Conservation (phyloP, 2,888 invertebrate genomes). For the Drosophila siamana region DNA sequence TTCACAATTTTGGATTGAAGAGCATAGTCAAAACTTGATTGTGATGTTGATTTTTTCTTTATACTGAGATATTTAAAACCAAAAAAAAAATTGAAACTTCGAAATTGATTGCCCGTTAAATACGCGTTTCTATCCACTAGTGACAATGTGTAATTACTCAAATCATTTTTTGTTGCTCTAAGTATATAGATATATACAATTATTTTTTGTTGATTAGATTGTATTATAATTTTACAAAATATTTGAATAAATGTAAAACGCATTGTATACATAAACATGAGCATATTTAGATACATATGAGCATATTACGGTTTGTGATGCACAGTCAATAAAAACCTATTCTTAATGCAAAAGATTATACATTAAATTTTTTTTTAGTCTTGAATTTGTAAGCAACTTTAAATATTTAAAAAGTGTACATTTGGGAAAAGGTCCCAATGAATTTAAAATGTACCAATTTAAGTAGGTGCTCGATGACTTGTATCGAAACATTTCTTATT, state of each 20-base stretch:
- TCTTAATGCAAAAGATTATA: slow-evolving; percentile 6
- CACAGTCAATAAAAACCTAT: slow-evolving; percentile 55
- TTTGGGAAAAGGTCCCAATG: not conserved
- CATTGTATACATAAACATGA: slow-evolving; percentile 15
- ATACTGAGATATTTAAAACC: slow-evolving; percentile 23
- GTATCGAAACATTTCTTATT: too few species aligned
- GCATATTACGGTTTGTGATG: slow-evolving; percentile 53
- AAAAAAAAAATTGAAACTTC: slow-evolving; percentile 12
- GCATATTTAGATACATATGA: slow-evolving; percentile 26
- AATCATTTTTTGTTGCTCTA: slow-evolving; percentile 32
- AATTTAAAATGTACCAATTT: not conserved
- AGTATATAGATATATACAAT: not conserved
- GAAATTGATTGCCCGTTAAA: slow-evolving; percentile 7
- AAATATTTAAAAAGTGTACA: not conserved
- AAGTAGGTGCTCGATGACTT: slow-evolving; percentile 2
- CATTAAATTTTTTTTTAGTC: too few species aligned
- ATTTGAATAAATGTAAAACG: slow-evolving; percentile 14
- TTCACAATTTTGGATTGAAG: slow-evolving; percentile 21
- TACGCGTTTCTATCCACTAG: slow-evolving; percentile 3
- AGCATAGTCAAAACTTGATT: slow-evolving; percentile 12
- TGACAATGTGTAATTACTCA: slow-evolving; percentile 14
- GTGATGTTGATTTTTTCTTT: slow-evolving; percentile 27
- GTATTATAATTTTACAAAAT: slow-evolving; percentile 24
- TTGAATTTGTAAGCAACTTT: too few species aligned
- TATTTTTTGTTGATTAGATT: slow-evolving; percentile 28